Conservation (phyloP, 2,888 invertebrate genomes). For the Rhagonycha fulva region DNA sequence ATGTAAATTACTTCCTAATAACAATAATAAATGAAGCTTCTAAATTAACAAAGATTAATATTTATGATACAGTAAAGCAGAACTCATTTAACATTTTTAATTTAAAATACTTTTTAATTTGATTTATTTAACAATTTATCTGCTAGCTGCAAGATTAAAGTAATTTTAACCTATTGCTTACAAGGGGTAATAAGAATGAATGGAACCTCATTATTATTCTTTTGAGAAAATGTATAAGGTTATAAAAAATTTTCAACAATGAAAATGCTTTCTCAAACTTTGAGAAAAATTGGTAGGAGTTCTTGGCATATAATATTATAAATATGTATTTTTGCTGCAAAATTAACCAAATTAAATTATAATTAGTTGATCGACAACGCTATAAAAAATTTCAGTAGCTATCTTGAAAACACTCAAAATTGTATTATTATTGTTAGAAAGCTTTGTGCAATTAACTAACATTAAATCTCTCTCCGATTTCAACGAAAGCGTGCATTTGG, state of each 20-base stretch:
- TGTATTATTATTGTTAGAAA: not conserved
- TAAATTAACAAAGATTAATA: conserved; percentile 1
- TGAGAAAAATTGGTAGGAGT: not conserved
- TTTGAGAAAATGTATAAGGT: not conserved
- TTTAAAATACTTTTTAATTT: conserved; percentile 3
- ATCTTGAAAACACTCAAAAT: not conserved
- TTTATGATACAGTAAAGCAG: not conserved
- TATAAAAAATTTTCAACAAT: not conserved
- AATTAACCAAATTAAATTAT: not conserved
- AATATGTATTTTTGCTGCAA: not conserved
- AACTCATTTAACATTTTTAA: conserved; percentile 5
- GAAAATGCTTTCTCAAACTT: not conserved
- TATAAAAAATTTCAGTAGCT: not conserved
- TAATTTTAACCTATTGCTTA: not conserved
- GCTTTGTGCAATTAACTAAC: not conserved
- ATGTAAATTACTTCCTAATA: not conserved
- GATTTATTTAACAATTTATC: not conserved
- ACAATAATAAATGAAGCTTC: not conserved
- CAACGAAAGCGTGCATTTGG: not conserved
- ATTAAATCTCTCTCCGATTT: not conserved
- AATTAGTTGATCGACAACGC: not conserved
- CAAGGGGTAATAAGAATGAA: not conserved
- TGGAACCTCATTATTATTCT: not conserved
- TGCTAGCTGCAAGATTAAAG: not conserved
- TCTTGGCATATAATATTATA: not conserved